phyloP scores from a whole-genome alignment of 1,140 invertebrate genomes.

The Frieseomelitta varia region DNA sequence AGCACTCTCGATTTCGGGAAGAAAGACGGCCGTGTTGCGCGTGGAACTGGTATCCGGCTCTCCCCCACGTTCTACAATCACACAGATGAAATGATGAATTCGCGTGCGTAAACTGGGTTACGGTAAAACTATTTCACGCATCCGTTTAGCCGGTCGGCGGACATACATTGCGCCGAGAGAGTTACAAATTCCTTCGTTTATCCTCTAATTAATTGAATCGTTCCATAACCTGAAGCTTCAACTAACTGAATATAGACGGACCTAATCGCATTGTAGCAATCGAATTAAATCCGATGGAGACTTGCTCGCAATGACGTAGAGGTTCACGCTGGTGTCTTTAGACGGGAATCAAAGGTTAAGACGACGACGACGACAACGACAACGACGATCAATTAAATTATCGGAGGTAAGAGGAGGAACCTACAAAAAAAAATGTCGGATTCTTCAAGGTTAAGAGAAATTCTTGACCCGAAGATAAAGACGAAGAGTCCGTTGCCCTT shows the following conservation, averaged over 20 bases:
- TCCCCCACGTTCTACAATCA: conserved; percentile 75
- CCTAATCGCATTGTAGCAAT: conserved; percentile 13
- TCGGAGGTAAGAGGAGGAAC: neutral
- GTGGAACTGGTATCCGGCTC: conserved; percentile 76
- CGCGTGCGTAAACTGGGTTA: neutral
- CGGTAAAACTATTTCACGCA: conserved; percentile 9
- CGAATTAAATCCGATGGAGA: conserved; percentile 18
- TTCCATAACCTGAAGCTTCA: conserved; percentile 22
- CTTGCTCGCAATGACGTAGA: conserved; percentile 6
- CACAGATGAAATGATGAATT: neutral
- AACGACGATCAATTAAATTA: neutral
- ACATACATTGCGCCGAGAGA: conserved; percentile 13
- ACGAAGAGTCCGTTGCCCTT: conserved; percentile 66
- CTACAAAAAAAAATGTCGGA: neutral
- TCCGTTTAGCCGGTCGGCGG: neutral
- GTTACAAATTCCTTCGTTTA: conserved; percentile 35
- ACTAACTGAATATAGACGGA: conserved; percentile 23
- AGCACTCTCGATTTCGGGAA: conserved; percentile 73
- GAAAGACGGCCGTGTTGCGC: conserved; percentile 74
- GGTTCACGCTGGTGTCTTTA: neutral
- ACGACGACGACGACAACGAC: too few species aligned
- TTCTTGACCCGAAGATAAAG: conserved; percentile 19
- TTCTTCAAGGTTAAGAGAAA: conserved; percentile 51
- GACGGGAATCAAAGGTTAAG: neutral
- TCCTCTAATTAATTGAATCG: conserved; percentile 12